These are phyloP conservation scores for Hormiphora californensis DNA, from an alignment of 37 sponge, comb jelly and placozoan genomes.

Conservation along the genomic window DNA sequence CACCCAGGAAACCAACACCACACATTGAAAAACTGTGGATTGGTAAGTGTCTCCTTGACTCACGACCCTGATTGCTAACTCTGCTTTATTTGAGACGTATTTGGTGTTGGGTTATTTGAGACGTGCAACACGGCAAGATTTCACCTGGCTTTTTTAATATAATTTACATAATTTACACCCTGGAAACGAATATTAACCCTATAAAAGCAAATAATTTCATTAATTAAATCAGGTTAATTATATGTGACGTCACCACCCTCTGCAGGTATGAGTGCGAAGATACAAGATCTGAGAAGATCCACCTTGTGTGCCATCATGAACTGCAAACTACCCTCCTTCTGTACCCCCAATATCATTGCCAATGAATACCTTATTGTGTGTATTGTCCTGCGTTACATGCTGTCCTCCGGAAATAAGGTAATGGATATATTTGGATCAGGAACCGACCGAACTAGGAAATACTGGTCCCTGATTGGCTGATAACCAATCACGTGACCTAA, in stretches of 20 bases:
- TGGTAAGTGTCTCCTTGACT: background rate
- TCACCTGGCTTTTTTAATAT: background rate
- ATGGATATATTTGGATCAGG: too few relatives aligned
- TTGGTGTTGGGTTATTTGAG: background rate
- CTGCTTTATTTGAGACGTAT: background rate
- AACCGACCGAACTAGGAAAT: too few relatives aligned
- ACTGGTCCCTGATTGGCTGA: too few relatives aligned
- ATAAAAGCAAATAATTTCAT: too few relatives aligned
- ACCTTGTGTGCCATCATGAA: constrained; percentile 27
- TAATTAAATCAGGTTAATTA: too few relatives aligned
- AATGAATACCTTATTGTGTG: constrained; percentile 18
- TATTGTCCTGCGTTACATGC: constrained; percentile 25
- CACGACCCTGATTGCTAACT: background rate
- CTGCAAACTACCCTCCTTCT: constrained; percentile 30
- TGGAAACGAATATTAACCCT: background rate
- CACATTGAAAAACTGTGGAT: constrained; percentile 25
- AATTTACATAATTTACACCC: background rate
- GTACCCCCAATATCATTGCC: constrained; percentile 6
- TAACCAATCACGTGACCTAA: too few relatives aligned
- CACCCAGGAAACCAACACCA: constrained; percentile 15
- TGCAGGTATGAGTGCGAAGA: constrained; percentile 35
- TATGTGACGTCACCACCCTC: too few relatives aligned
- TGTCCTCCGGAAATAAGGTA: constrained; percentile 10
- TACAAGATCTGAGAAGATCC: background rate
- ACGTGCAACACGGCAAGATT: background rate